Base-by-base conservation (phyloP, 2,113 vertebrate species). In the Narcine bancroftii region DNA sequence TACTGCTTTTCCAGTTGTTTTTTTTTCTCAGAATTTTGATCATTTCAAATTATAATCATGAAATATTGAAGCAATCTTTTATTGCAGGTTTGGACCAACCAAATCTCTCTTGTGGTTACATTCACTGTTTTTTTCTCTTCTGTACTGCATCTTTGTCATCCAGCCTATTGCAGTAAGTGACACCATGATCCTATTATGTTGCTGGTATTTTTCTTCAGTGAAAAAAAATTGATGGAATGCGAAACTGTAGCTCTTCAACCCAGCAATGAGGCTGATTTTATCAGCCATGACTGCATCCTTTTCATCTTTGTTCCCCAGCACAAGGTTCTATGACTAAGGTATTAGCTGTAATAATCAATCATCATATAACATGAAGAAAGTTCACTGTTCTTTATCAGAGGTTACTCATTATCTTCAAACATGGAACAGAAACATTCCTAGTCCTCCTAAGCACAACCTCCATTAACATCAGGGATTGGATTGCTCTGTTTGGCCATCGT, bases 111-210 rank as follows among this genome's bases (percentile, higher is more conserved):
- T 95, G 71, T 97, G 97, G 97, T 93, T 95, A 0, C 94, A 96
- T 7, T 96, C 97, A 7, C 92, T 97, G 36, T 93, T 94, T 29
- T 94, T 96, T 93, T 97, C 97, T 0, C 92, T 97, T 73, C 26
- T 96, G 24, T 94, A 92, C 93, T 97, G 97, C 50, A 93, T 94
- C 75, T 96, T 97, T 92, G 19, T 96, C 93, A 93, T 96, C 89
- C 97, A 97, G 92, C 97, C 97, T 21, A 92, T 94, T 0, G 60
- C 95, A 96, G 97, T 95, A 93, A 95, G 89, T 91, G 42, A 33
- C 15, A n/a, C 13, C 45, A 17, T 0, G 42, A 33, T 0, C n/a
- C 0, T 71, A 73, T 24, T 63, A 60, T 5, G 29, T 9, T 21
- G 53, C 0, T 63, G 50, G 10, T 9, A 50, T 81, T 1, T 63